Evolutionary conservation across 2,888 invertebrate species (phyloP), one percentile per base, ranked within the genome.

Genomic region (Pandemis heparana): DNA sequence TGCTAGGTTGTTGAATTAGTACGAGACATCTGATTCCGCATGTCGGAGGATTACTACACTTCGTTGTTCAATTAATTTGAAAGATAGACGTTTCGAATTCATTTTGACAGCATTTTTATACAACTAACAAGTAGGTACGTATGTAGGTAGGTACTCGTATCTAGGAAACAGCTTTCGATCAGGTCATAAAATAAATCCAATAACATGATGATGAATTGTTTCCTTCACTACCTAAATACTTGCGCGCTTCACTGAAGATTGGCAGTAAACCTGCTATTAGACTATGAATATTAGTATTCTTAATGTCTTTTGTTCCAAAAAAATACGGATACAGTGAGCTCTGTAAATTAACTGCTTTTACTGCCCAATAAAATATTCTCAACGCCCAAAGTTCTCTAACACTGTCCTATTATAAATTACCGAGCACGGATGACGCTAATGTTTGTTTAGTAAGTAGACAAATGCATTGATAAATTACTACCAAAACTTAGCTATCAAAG

Each of bases 401-500:
- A 51, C 71, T 63, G 56, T 14, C 66, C 75, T 70, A 77, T 81
- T 75, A 78, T 66, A 75, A 83, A 82, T 82, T 78, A 82, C 77
- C 75, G 77, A 77, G 79, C 73, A 77, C 76, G 71, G 76, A 74
- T 76, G 70, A 75, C 71, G 75, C 79, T 82, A 84, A 85, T 84
- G 81, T 82, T 75, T 83, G 76, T 84, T 85, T 81, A 84, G 81
- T 84, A 82, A 77, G 76, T 81, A 74, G 76, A 79, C 79, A 83
- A 85, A 83, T 85, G 82, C 85, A 86, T 86, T 85, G 82, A 85
- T 79, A 83, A 87, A 87, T 88, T 82, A 87, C 83, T 78, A 75
- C 77, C 77, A 75, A 85, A 90, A 90, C 85, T 88, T 88, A 79
- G 76, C 80, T 67, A 85, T 86, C 79, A 86, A 87, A 86, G 87